Evolutionary conservation across 2,888 invertebrate species (phyloP).

Genomic region (Stictocephala bisonia): DNA sequence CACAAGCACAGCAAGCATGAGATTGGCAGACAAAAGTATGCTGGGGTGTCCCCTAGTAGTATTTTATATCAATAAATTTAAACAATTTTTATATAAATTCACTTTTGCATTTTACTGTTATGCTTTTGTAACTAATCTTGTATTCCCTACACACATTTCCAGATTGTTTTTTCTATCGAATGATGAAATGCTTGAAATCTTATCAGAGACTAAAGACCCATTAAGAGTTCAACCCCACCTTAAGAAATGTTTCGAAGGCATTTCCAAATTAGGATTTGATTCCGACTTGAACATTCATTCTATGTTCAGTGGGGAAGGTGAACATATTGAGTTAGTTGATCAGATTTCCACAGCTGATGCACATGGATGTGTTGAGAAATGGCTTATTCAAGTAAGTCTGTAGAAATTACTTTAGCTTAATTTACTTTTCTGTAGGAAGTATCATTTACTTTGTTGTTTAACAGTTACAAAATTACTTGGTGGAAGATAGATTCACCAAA

Average conservation of each 20-base stretch:
- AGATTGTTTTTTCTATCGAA: slow-evolving; percentile 93
- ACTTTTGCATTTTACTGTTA: too few species aligned
- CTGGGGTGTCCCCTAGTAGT: too few species aligned
- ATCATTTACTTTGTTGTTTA: too few species aligned
- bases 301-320: slow-evolving; percentile 82
- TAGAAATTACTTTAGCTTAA: neutral
- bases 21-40: too few species aligned
- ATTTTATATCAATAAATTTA: too few species aligned
- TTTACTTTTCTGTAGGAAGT: too few species aligned
- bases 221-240: slow-evolving; percentile 85
- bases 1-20: too few species aligned
- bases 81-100: too few species aligned
- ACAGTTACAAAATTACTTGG: too few species aligned
- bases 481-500: too few species aligned
- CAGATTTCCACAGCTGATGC: slow-evolving; percentile 77
- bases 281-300: slow-evolving; percentile 76
- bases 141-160: too few species aligned
- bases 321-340: slow-evolving; percentile 74
- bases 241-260: slow-evolving; percentile 90
- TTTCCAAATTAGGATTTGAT: slow-evolving; percentile 79
- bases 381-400: slow-evolving; percentile 73
- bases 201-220: slow-evolving; percentile 90
- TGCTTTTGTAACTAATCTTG: too few species aligned
- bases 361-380: slow-evolving; percentile 86
- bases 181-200: slow-evolving; percentile 89